phyloP scores from a whole-genome alignment of 1,140 invertebrate species.

The Panonychus citri region DNA sequence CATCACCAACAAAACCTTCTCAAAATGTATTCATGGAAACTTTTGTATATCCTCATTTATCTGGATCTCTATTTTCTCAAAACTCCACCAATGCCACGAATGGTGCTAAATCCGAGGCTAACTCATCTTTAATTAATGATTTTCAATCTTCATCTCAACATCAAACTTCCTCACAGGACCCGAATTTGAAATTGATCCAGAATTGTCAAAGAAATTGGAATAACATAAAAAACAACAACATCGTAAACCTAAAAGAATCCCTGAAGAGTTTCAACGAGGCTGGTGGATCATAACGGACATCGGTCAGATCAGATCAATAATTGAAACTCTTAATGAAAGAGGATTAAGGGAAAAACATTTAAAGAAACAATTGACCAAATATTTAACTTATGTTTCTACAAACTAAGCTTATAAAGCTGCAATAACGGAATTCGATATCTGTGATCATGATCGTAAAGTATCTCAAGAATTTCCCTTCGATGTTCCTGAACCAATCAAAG shows the following conservation, averaged over 20 bases:
- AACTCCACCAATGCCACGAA: not conserved
- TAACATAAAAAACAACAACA: slow-evolving; percentile 5
- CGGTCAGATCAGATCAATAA: slow-evolving; percentile 44
- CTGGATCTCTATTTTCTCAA: slow-evolving; percentile 1
- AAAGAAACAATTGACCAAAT: slow-evolving; percentile 36
- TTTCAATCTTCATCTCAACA: not conserved
- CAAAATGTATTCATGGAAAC: slow-evolving; percentile 3
- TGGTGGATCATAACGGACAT: slow-evolving; percentile 71
- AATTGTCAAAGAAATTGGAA: slow-evolving; percentile 6
- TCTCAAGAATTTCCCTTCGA: slow-evolving; percentile 14
- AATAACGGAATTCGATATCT: slow-evolving; percentile 15
- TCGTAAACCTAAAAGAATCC: slow-evolving; percentile 5
- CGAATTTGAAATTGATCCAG: slow-evolving; percentile 5
- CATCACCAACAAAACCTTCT: not conserved
- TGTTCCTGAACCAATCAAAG: slow-evolving; percentile 12
- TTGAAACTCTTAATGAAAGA: slow-evolving; percentile 49
- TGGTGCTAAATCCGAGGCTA: not conserved
- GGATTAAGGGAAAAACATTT: slow-evolving; percentile 69
- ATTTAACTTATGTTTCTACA: slow-evolving; percentile 24
- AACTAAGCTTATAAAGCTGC: slow-evolving; percentile 2
- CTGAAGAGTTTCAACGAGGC: slow-evolving; percentile 38
- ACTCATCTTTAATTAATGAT: too few species aligned
- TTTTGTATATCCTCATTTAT: slow-evolving; percentile 5
- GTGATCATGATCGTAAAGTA: slow-evolving; percentile 14
- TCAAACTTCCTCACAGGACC: not conserved